These are phyloP conservation scores for Platalea minor DNA, from an alignment of 2,797 vertebrate species.

Conservation along the genomic window DNA sequence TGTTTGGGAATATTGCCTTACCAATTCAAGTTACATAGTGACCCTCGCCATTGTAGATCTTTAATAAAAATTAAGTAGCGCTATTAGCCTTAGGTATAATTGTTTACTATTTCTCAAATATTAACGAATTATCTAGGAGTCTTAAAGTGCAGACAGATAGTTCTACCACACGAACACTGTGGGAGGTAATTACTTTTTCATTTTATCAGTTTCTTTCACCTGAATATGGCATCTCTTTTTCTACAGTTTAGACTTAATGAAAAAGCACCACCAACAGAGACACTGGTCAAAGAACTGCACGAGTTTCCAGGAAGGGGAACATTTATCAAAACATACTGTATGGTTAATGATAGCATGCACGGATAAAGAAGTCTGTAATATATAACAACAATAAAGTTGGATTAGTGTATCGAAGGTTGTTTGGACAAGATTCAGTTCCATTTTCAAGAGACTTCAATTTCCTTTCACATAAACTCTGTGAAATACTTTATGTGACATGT, in stretches of 20 bases:
- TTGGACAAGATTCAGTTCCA: conserved; percentile 84
- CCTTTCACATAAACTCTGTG: conserved; percentile 81
- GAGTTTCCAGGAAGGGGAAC: conserved; percentile 31
- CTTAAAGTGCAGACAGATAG: neutral
- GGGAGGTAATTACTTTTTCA: conserved; percentile 27
- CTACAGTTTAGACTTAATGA: conserved; percentile 11
- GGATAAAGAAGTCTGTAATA: conserved; percentile 76
- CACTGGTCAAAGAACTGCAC: neutral
- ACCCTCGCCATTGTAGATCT: neutral
- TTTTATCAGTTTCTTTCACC: conserved; percentile 9
- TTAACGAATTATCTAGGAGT: conserved; percentile 8
- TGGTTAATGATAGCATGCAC: conserved; percentile 53
- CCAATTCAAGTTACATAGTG: neutral
- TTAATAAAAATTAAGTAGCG: conserved; percentile 19
- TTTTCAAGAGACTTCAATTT: conserved; percentile 79
- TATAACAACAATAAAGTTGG: conserved; percentile 82
- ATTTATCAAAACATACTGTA: conserved; percentile 70
- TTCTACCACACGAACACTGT: neutral
- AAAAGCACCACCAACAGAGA: neutral
- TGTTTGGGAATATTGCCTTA: neutral
- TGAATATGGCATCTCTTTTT: conserved; percentile 9
- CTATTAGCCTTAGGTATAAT: neutral
- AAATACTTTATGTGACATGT: conserved; percentile 77
- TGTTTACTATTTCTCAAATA: conserved; percentile 46
- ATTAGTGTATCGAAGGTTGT: conserved; percentile 75